These are phyloP conservation scores for Parapsyche elsis DNA, from an alignment of 1,140 invertebrate species.

Conservation along the genomic window DNA sequence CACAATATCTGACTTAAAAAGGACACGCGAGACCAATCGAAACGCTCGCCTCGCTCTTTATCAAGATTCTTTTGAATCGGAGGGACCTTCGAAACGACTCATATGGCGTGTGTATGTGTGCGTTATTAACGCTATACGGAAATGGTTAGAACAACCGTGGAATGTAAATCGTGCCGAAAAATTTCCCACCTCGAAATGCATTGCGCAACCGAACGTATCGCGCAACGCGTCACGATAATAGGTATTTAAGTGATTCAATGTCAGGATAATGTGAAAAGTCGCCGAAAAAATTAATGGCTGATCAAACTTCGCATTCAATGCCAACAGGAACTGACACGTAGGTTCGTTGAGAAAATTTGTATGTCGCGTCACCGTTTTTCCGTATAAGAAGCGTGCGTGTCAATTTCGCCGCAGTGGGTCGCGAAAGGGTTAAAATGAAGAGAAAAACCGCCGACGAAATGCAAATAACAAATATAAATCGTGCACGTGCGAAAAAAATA, in stretches of 20 bases:
- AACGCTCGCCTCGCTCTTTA: slow-evolving; percentile 11
- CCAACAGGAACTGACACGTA: not conserved
- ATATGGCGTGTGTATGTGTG: not conserved
- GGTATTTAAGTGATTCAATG: slow-evolving; percentile 23
- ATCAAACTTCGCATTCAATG: slow-evolving; percentile 17
- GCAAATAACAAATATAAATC: not conserved
- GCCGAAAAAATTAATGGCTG: not conserved
- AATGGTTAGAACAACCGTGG: not conserved
- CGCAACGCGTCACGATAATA: slow-evolving; percentile 2
- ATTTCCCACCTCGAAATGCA: not conserved
- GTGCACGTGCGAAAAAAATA: not conserved
- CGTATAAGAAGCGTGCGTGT: not conserved
- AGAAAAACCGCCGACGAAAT: not conserved
- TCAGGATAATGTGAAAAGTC: slow-evolving; percentile 14
- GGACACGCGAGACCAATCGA: slow-evolving; percentile 24
- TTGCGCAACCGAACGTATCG: slow-evolving; percentile 14
- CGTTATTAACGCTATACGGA: not conserved
- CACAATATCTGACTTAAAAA: slow-evolving; percentile 16
- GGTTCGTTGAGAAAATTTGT: too few relatives aligned
- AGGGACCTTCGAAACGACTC: not conserved
- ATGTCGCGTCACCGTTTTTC: not conserved
- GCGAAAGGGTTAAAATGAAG: not conserved
- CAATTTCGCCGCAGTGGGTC: not conserved
- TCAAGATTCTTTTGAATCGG: not conserved
- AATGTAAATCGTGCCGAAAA: slow-evolving; percentile 2